Evolutionary conservation across 2,797 vertebrate species (phyloP).

Genomic region (Lophius americanus): DNA sequence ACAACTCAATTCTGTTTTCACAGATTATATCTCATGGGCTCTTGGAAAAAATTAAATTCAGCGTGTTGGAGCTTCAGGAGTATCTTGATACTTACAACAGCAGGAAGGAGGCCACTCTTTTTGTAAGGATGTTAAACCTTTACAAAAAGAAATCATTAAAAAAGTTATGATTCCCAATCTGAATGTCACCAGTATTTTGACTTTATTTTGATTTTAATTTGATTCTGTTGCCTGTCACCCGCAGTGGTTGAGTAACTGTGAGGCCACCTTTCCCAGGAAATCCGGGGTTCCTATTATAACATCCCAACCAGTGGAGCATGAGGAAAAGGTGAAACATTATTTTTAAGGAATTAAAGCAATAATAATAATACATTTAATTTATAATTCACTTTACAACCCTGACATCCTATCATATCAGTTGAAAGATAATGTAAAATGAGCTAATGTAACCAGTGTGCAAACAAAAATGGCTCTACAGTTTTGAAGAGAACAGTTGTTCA

Average conservation of each 20-base stretch:
- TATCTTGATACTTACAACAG: constrained; percentile 98
- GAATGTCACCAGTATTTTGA: neutral
- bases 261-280: constrained; percentile 88
- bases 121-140: constrained; percentile 76
- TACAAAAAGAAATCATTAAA: too few species aligned
- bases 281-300: constrained; percentile 86
- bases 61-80: constrained; percentile 95
- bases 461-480: neutral
- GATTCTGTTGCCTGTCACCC: constrained; percentile 8
- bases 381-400: too few species aligned
- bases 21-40: constrained; percentile 95
- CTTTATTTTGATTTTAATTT: neutral
- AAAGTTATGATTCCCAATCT: neutral
- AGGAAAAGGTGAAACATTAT: constrained; percentile 89
- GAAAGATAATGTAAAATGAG: constrained; percentile 8
- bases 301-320: constrained; percentile 89
- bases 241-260: constrained; percentile 95
- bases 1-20: constrained; percentile 11
- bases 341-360: neutral
- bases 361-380: too few species aligned
- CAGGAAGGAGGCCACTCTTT: constrained; percentile 91
- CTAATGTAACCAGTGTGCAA: neutral
- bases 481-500: too few species aligned
- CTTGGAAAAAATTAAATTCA: constrained; percentile 98
- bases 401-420: constrained; percentile 2